These are phyloP conservation scores for Hydractinia symbiolongicarpus DNA, from an alignment of 30 jellyfish, hydroid and myxozoan genomes.

Conservation along the genomic window DNA sequence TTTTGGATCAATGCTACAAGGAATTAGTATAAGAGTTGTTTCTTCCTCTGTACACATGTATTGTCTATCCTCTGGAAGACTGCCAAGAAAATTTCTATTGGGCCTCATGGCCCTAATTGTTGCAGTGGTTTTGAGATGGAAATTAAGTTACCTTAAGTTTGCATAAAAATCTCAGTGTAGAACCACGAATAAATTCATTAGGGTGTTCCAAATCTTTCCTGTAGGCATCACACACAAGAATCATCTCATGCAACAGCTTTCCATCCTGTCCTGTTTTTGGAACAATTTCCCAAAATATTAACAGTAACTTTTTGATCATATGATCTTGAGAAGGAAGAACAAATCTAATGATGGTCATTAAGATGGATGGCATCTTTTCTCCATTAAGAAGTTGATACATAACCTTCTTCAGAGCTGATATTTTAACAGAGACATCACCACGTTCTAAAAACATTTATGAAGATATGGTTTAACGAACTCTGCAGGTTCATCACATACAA, in stretches of 20 bases:
- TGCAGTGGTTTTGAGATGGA: background rate
- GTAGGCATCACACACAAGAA: constrained; percentile 99
- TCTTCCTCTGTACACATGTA: too few species aligned
- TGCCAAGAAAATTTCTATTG: too few species aligned
- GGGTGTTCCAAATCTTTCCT: constrained; percentile 99
- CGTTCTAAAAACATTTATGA: constrained; percentile 38
- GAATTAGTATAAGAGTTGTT: too few species aligned
- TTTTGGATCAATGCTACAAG: too few species aligned
- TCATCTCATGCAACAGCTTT: constrained; percentile 96
- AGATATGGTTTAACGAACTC: too few species aligned
- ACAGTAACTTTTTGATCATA: constrained; percentile 75
- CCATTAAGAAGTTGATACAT: constrained; percentile 92
- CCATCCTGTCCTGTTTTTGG: constrained; percentile 98
- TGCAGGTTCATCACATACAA: too few species aligned
- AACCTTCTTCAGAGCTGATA: constrained; percentile 79
- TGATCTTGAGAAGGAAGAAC: constrained; percentile 97
- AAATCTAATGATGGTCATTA: constrained; percentile 94
- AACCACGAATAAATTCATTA: constrained; percentile 95
- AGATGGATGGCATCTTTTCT: constrained; percentile 80
- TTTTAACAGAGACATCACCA: constrained; percentile 75
- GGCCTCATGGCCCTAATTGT: background rate
- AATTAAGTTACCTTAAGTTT: constrained; percentile 72
- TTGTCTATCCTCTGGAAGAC: too few species aligned
- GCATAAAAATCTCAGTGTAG: constrained; percentile 93
- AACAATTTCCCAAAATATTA: constrained; percentile 96